Evolutionary conservation across 2,113 vertebrate genomes (phyloP).

Genomic region (Heterocephalus glaber): DNA sequence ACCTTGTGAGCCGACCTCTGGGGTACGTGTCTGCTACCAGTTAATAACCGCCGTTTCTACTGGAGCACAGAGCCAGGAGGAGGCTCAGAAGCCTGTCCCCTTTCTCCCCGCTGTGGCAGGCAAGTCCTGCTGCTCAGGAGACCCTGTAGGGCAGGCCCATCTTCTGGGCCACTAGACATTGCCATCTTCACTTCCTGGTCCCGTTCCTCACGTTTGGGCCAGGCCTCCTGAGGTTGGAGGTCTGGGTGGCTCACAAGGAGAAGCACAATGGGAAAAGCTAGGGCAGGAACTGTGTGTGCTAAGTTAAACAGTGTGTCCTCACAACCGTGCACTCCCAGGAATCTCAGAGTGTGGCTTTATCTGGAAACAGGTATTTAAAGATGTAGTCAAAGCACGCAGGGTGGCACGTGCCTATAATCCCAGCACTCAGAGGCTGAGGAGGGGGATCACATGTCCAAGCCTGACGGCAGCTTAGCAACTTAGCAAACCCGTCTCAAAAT

Average conservation of each 20-base stretch:
- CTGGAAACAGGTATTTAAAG: background rate
- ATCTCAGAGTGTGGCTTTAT: background rate
- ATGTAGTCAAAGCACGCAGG: background rate
- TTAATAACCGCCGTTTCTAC: background rate
- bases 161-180: background rate
- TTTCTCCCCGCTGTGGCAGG: background rate
- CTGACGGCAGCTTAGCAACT: background rate
- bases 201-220: fast-evolving
- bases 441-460: background rate
- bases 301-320: background rate
- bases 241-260: background rate
- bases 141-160: background rate
- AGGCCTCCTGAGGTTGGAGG: background rate
- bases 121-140: background rate
- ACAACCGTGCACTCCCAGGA: no score
- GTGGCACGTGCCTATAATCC: background rate
- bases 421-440: background rate
- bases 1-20: background rate
- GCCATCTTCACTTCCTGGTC: background rate
- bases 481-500: background rate
- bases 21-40: fast-evolving
- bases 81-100: background rate
- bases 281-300: no score
- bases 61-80: background rate
- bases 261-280: background rate